Evolutionary conservation across 2,888 invertebrate species (phyloP).

Genomic region (Sinentomon sp.): DNA sequence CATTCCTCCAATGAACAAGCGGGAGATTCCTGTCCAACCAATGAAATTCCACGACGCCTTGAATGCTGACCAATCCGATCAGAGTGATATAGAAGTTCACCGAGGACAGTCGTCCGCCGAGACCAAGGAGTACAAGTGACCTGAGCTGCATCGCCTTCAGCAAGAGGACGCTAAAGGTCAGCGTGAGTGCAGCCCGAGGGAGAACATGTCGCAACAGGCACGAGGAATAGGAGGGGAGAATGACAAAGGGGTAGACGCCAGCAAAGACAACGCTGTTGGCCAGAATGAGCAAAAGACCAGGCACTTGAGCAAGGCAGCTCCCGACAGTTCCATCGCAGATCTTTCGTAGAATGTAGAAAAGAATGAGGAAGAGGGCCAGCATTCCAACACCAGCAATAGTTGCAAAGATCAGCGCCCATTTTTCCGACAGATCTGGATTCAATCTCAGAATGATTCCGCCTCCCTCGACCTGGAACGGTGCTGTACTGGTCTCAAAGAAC

Average conservation of each 20-base stretch:
- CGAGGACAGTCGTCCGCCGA: slow-evolving; percentile 20
- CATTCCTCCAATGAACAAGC: no score
- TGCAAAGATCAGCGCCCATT: slow-evolving; percentile 19
- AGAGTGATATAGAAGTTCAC: slow-evolving; percentile 19
- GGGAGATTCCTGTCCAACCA: no score
- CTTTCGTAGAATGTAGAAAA: slow-evolving; percentile 19
- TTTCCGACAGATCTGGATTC: slow-evolving; percentile 11
- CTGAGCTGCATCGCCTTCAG: slow-evolving; percentile 21
- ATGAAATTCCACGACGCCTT: slow-evolving; percentile 18
- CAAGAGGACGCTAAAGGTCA: slow-evolving; percentile 20
- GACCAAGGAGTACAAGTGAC: slow-evolving; percentile 20
- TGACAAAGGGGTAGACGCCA: slow-evolving; percentile 19
- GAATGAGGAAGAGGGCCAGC: slow-evolving; percentile 19
- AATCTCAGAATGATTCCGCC: no score
- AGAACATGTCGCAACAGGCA: slow-evolving; percentile 19
- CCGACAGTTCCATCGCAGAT: slow-evolving; percentile 20
- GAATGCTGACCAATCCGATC: slow-evolving; percentile 19
- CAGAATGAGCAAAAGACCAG: slow-evolving; percentile 19
- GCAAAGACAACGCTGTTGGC: slow-evolving; percentile 19
- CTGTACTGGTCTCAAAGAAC: no score
- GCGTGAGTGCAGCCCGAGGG: slow-evolving; percentile 19
- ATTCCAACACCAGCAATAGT: slow-evolving; percentile 19
- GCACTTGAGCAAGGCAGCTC: slow-evolving; percentile 17
- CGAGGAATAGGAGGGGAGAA: slow-evolving; percentile 18
- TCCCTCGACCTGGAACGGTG: no score